phyloP scores from a whole-genome alignment of 2,797 vertebrate genomes.

The Falco concolor region DNA sequence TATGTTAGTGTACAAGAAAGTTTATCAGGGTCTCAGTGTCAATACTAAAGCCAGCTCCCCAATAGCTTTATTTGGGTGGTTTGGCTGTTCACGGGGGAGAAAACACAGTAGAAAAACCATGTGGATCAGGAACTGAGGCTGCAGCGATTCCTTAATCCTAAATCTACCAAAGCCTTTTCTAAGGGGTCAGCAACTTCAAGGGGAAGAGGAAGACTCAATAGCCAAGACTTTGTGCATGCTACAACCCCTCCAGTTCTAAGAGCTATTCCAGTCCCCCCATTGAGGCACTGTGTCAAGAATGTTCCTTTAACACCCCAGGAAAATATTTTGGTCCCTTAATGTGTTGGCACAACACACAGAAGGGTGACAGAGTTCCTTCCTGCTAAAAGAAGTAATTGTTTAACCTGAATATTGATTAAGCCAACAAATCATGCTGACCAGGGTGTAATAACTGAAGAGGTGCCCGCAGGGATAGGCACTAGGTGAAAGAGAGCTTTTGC shows the following conservation, averaged over 20 bases:
- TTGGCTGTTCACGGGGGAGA: not conserved
- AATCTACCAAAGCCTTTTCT: not conserved
- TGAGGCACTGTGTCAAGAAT: not conserved
- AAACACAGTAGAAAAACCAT: fast-evolving
- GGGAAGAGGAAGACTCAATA: not conserved
- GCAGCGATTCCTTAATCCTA: not conserved
- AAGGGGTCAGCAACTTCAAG: not conserved
- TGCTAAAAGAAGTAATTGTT: slow-evolving; percentile 1
- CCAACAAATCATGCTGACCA: not conserved
- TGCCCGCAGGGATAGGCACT: not conserved
- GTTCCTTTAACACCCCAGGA: not conserved
- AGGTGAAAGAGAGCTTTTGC: not conserved
- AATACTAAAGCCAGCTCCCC: not conserved
- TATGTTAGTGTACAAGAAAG: not conserved
- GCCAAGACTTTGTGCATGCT: not conserved
- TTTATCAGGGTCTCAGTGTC: not conserved
- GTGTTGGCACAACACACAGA: not conserved
- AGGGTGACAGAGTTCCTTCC: not conserved
- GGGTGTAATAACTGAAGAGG: not conserved
- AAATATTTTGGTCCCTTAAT: not conserved
- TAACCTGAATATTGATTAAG: not conserved
- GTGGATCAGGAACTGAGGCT: not conserved
- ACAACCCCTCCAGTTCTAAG: not conserved
- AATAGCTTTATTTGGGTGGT: not conserved
- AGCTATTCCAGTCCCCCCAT: not conserved